phyloP scores from a whole-genome alignment of 2,888 invertebrate genomes.

The Elgonia sp. region DNA sequence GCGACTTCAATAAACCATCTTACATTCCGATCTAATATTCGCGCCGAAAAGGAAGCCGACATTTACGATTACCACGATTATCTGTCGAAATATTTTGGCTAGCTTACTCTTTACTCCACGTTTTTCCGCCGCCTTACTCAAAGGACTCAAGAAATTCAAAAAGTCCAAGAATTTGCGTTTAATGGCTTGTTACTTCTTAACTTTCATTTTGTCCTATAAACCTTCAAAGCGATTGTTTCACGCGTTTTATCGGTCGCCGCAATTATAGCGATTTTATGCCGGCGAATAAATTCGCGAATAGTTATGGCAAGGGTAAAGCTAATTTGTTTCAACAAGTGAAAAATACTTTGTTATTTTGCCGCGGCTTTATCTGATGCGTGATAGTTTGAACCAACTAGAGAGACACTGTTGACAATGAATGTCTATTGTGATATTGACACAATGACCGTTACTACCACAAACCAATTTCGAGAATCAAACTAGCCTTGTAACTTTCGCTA shows the following conservation, averaged over 20 bases:
- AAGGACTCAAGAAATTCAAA: conserved; percentile 11
- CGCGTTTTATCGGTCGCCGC: conserved; percentile 24
- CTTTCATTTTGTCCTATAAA: neutral
- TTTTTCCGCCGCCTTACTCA: neutral
- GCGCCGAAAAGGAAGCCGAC: conserved; percentile 20
- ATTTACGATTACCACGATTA: conserved; percentile 29
- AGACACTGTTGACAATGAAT: conserved; percentile 39
- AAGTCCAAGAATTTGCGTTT: conserved; percentile 1
- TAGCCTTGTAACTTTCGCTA: conserved; percentile 29
- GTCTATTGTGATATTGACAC: conserved; percentile 52
- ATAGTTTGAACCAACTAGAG: conserved; percentile 3
- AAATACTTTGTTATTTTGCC: conserved; percentile 3
- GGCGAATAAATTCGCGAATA: conserved; percentile 26
- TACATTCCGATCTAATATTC: conserved; percentile 55
- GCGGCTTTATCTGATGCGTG: neutral
- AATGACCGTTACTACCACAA: conserved; percentile 20
- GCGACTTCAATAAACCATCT: conserved; percentile 56
- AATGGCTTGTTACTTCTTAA: neutral
- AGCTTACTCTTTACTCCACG: neutral
- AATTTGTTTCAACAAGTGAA: neutral
- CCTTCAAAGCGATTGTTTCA: neutral
- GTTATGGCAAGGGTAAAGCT: conserved; percentile 2
- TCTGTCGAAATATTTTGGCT: conserved; percentile 23
- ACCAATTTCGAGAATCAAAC: conserved; percentile 16
- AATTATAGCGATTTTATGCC: conserved; percentile 9